Evolutionary conservation across 1,140 invertebrate species (phyloP), one percentile per base, ranked within the genome.

Genomic region (Zaprionus tsacasi): DNA sequence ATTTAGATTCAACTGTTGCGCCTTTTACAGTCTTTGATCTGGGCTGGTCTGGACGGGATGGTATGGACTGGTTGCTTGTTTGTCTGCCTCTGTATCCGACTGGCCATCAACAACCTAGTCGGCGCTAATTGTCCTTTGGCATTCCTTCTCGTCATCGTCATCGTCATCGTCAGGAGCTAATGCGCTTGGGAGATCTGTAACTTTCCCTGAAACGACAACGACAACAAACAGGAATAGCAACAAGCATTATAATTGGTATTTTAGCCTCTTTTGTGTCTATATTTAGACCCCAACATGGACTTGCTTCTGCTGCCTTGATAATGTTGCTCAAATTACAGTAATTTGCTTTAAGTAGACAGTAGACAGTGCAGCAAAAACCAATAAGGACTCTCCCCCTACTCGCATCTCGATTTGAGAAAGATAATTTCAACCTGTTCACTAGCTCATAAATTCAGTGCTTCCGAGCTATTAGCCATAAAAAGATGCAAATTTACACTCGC

Each of bases 11-110:
- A 83, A 73, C 72, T 76, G 78, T 70, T 68, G 70, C 40, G 79
- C 83, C 85, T 87, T 87, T 87, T 87, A 87, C 88, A 85, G 83
- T 76, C 85, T 89, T 88, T 87, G 82, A 83, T 88, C 82, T 17
- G 48, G 13, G 7, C 38, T 25, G 13, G 60, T 2, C 38, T 36
- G 30, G 27, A 43, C 6, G 6, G n/a, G 6, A 6, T 43, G 40
- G 17, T 3, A 30, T 30, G 27, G 27, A 6, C 45, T 59, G 61
- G 17, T 13, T 30, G 27, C 27, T 15, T 56, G 15, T 10, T 30
- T 45, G 25, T 38, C n/a, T 50, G n/a, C 30, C 30, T 30, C 27
- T 50, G 43, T 58, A 36, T 54, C 64, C 55, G 43, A 72, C 70
- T 67, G 58, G 15, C 68, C 40, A 79, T 82, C 72, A 81, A 43